phyloP scores from a whole-genome alignment of 2,797 vertebrate species.

The Tinamus major region DNA sequence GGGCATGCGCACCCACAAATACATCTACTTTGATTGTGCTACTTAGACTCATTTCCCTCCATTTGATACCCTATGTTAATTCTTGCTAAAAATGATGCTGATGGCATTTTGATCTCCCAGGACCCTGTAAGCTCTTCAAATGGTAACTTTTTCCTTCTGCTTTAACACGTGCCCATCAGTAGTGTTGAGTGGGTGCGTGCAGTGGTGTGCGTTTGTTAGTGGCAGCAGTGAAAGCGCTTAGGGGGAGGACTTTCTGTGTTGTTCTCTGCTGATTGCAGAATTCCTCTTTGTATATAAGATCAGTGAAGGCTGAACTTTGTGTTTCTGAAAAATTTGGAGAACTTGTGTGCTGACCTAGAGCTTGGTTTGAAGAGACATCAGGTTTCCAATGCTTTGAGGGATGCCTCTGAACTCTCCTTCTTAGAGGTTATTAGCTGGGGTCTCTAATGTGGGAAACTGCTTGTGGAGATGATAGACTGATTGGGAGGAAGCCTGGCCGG shows the following conservation, averaged over 20 bases:
- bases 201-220: rapidly evolving
- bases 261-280: not conserved
- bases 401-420: not conserved
- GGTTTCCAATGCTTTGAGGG: not conserved
- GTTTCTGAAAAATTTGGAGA: not conserved
- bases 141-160: not conserved
- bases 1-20: not conserved
- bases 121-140: not conserved
- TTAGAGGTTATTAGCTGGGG: not conserved
- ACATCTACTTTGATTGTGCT: not conserved
- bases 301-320: not conserved
- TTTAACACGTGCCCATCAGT: rapidly evolving
- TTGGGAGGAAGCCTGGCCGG: not conserved
- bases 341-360: not conserved
- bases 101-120: not conserved
- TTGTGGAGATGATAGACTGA: not conserved
- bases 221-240: not conserved
- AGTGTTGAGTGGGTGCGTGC: not conserved
- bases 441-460: not conserved
- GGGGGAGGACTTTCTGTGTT: rapidly evolving
- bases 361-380: not conserved
- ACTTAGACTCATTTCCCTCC: not conserved
- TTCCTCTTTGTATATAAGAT: not conserved
- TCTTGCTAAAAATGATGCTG: slow-evolving; percentile 13
- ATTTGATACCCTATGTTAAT: not conserved